Evolutionary conservation across 1,140 invertebrate genomes (phyloP).

Genomic region (Aplysia californica): DNA sequence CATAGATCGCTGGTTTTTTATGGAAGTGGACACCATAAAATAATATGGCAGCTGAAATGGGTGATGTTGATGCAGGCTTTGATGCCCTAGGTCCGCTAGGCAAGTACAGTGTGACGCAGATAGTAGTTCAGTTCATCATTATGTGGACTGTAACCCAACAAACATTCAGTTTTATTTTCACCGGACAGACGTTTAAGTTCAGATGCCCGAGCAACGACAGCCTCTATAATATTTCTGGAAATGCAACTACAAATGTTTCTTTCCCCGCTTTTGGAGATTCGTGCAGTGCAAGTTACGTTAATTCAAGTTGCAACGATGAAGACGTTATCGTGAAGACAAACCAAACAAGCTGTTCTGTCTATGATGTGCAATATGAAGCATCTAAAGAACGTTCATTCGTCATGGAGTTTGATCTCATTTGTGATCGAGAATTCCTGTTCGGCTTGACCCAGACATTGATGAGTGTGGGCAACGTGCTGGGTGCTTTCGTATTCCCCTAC

Average conservation of each 20-base stretch:
- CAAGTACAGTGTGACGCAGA: background rate
- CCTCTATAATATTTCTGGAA: too few species aligned
- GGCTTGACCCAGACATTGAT: slow-evolving; percentile 27
- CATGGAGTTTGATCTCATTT: slow-evolving; percentile 31
- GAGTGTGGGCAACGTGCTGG: slow-evolving; percentile 13
- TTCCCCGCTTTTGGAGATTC: too few species aligned
- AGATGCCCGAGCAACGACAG: too few species aligned
- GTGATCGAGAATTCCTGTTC: slow-evolving; percentile 16
- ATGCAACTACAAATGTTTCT: too few species aligned
- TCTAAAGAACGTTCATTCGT: background rate
- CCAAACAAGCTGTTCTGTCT: too few species aligned
- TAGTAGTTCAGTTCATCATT: background rate
- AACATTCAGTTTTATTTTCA: background rate
- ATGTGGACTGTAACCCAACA: background rate
- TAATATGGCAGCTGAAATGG: too few species aligned
- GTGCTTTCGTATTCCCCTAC: slow-evolving; percentile 11
- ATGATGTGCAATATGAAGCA: too few species aligned
- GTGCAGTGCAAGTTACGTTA: too few species aligned
- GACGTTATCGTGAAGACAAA: too few species aligned
- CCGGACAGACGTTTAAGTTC: background rate
- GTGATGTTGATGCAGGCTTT: background rate
- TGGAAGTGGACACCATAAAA: too few species aligned
- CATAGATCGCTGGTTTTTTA: too few species aligned
- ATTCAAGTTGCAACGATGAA: too few species aligned
- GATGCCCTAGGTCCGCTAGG: background rate